Evolutionary conservation across 2,888 invertebrate genomes (phyloP).

Genomic region (Chaitophorus viminalis): DNA sequence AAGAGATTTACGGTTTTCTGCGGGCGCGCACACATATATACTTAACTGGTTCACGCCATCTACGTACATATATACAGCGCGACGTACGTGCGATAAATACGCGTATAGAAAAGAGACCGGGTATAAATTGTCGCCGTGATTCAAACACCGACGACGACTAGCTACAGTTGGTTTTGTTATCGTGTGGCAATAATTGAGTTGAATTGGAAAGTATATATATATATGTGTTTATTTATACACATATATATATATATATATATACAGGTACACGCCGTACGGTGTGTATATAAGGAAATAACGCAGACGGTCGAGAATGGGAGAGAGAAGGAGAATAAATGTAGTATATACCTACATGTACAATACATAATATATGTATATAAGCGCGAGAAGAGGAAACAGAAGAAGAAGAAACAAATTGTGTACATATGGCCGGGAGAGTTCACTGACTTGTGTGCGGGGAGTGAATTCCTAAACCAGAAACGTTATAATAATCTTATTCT

Average conservation of each 20-base stretch:
- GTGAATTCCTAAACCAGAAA: constrained; percentile 41
- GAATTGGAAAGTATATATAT: constrained; percentile 39
- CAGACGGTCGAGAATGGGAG: neutral
- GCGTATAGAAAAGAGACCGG: neutral
- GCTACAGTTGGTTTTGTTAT: constrained; percentile 46
- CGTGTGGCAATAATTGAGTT: constrained; percentile 51
- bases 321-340: too few species aligned
- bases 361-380: neutral
- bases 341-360: neutral
- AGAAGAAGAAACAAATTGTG: constrained; percentile 46
- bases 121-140: constrained; percentile 51
- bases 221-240: too few species aligned
- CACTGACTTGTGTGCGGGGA: constrained; percentile 42
- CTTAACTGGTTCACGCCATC: constrained; percentile 36
- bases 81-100: neutral
- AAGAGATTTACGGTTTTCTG: constrained; percentile 53
- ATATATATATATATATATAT: too few species aligned
- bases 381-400: neutral
- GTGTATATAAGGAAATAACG: constrained; percentile 10
- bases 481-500: neutral
- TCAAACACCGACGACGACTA: neutral
- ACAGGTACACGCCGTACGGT: neutral
- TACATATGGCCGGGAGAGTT: constrained; percentile 37
- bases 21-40: neutral
- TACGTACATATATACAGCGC: neutral